Conservation (phyloP, 1,140 invertebrate genomes). For the Heliconius himera region DNA sequence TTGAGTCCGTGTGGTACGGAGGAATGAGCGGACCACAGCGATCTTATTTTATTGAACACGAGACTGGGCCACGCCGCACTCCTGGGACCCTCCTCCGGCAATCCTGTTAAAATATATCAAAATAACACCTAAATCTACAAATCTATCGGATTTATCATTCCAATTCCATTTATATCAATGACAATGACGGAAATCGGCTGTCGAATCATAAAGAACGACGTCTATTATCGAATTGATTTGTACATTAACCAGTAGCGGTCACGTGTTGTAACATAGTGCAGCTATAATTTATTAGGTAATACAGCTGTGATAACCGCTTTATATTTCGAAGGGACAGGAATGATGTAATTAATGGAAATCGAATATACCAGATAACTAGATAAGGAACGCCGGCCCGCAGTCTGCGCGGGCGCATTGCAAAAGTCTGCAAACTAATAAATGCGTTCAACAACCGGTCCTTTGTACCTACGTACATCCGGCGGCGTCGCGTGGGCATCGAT, state of each 20-base stretch:
- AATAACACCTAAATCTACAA: conserved; percentile 20
- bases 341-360: conserved; percentile 77
- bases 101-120: conserved; percentile 65
- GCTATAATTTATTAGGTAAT: conserved; percentile 69
- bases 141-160: conserved; percentile 1
- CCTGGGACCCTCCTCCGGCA: conserved; percentile 74
- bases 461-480: conserved; percentile 79
- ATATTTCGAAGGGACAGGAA: conserved; percentile 63
- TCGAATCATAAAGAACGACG: conserved; percentile 45
- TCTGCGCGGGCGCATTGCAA: conserved; percentile 76
- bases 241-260: conserved; percentile 44
- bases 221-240: conserved; percentile 44
- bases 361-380: conserved; percentile 72
- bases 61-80: conserved; percentile 87
- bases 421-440: conserved; percentile 71
- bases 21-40: conserved; percentile 89
- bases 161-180: conserved; percentile 9
- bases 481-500: conserved; percentile 68
- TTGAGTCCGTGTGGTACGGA: conserved; percentile 88
- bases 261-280: conserved; percentile 60
- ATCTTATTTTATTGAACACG: conserved; percentile 92
- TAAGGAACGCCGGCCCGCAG: conserved; percentile 68
- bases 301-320: conserved; percentile 55
- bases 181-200: conserved; percentile 4
- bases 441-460: conserved; percentile 70